These are phyloP conservation scores for Sprattus sprattus DNA, from an alignment of 2,113 vertebrate genomes.

Conservation along the genomic window DNA sequence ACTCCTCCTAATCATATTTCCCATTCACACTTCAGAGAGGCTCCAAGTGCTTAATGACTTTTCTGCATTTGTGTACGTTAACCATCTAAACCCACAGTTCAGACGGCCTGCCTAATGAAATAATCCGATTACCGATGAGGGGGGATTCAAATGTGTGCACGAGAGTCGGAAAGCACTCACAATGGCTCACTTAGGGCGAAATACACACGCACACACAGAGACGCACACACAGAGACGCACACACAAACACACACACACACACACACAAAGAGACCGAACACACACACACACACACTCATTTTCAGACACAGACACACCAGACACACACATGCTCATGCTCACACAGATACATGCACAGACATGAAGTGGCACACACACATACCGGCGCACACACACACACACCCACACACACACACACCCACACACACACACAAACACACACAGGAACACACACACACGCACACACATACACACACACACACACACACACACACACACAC, in stretches of 20 bases:
- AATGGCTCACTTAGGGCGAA: neutral
- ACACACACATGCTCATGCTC: neutral
- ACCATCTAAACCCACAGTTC: slow-evolving; percentile 8
- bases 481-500: neutral
- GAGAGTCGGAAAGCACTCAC: neutral
- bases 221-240: neutral
- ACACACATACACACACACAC: neutral
- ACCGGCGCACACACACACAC: neutral
- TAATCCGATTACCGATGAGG: slow-evolving; percentile 32
- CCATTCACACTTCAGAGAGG: slow-evolving; percentile 3
- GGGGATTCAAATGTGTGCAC: neutral
- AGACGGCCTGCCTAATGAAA: slow-evolving; percentile 14
- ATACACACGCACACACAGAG: neutral
- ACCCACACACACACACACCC: neutral
- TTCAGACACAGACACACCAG: neutral
- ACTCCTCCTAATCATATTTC: slow-evolving; percentile 9
- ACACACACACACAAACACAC: neutral
- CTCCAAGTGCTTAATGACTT: slow-evolving; percentile 29
- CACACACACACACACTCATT: neutral
- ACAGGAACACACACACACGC: neutral
- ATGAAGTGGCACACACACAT: neutral
- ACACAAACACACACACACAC: neutral
- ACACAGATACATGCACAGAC: neutral
- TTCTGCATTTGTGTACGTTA: slow-evolving; percentile 26
- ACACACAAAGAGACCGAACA: neutral